phyloP scores from a whole-genome alignment of 2,797 vertebrate species.

The Triplophysa yarkandensis region DNA sequence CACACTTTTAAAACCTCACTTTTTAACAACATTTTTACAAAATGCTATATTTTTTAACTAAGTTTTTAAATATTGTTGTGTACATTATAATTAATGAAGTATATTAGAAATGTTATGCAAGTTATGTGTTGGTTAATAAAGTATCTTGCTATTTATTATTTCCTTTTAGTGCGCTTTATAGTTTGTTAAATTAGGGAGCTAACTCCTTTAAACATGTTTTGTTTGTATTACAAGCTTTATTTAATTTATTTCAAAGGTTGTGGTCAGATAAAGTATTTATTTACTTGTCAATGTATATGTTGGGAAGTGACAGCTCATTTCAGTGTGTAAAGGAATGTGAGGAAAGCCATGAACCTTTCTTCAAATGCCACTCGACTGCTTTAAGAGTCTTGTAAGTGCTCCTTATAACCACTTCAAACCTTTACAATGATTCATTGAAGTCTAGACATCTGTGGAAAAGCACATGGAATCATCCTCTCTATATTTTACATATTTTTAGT shows the following conservation, averaged over 20 bases:
- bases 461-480: conserved; percentile 59
- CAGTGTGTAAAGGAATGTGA: conserved; percentile 4
- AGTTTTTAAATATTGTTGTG: neutral
- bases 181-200: neutral
- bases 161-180: neutral
- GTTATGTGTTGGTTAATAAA: neutral
- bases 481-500: neutral
- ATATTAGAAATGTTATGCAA: neutral
- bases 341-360: neutral
- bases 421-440: conserved; percentile 63
- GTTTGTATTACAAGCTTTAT: neutral
- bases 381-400: conserved; percentile 61
- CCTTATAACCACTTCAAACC: conserved; percentile 60
- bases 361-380: conserved; percentile 29
- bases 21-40: too few relatives aligned
- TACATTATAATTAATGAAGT: neutral
- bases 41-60: neutral
- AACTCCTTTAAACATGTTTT: neutral
- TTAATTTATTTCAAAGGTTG: neutral
- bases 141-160: neutral
- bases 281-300: neutral
- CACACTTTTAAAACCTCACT: neutral
- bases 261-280: neutral
- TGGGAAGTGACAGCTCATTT: neutral
- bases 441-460: conserved; percentile 62